phyloP scores from a whole-genome alignment of 23 tunicate species.

The Ascidia mentula region DNA sequence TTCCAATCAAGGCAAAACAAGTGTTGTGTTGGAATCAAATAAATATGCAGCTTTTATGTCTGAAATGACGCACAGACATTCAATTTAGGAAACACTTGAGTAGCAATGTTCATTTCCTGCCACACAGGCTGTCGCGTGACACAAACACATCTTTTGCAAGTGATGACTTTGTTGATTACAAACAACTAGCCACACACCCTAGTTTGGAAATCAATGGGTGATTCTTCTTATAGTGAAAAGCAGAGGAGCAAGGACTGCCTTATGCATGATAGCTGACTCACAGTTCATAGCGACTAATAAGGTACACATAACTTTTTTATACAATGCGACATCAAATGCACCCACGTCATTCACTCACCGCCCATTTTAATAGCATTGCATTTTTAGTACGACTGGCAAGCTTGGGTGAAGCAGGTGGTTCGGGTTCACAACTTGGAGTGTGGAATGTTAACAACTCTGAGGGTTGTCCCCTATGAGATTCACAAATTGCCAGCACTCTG shows the following conservation, averaged over 20 bases:
- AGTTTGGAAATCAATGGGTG: not conserved
- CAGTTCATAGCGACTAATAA: not conserved
- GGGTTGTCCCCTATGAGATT: conserved; percentile 18
- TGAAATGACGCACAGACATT: not conserved
- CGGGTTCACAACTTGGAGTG: conserved; percentile 57
- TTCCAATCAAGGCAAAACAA: too few species aligned
- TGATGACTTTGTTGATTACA: not conserved
- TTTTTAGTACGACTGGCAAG: conserved; percentile 35
- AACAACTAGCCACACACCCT: not conserved
- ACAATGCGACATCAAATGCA: not conserved
- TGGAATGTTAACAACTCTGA: conserved; percentile 57
- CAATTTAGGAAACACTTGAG: not conserved
- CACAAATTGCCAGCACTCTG: conserved; percentile 49
- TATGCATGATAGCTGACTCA: not conserved
- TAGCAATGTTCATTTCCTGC: conserved; percentile 16
- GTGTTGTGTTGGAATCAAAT: not conserved
- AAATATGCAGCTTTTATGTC: not conserved
- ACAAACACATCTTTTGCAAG: not conserved
- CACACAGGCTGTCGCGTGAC: not conserved
- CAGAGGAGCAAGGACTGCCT: not conserved
- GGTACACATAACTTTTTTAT: too few species aligned
- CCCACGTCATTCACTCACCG: conserved; percentile 24
- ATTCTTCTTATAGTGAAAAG: not conserved
- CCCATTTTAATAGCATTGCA: conserved; percentile 55
- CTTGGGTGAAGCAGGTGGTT: conserved; percentile 60